Base-by-base conservation (phyloP, 2,797 vertebrate species). In the Chelidonichthys spinosus region DNA sequence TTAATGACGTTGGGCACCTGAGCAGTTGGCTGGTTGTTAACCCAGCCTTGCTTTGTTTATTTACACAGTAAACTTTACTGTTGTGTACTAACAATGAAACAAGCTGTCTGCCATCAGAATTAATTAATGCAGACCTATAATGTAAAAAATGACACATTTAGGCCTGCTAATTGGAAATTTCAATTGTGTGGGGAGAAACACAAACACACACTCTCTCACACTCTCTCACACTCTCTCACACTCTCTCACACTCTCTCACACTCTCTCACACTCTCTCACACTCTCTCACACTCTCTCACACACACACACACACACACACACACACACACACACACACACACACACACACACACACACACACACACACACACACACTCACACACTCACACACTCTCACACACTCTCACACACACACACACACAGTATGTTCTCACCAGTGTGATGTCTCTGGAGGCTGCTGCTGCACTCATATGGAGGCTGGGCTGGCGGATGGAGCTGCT, bases 401-500 rank as follows among this genome's bases (percentile, higher is more conserved):
- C n/a, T n/a, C n/a, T n/a, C 32, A 32, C 13, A 35, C 7, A 13
- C 13, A 46, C n/a, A 47, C 8, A 40, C 11, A 13, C 2, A 62
- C 5, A 6, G 15, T 46, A 4, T 61, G 5, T 7, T 36, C 93
- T 94, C 77, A 99, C 97, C 97, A 99, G 93, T 0, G 97, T 98
- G 88, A 99, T 99, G 87, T 99, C 97, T 63, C 97, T 93, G 59
- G 97, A 98, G 3, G 97, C 97, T 0, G 97, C 97, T 0, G 97
- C 97, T 0, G 97, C 97, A 4, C 97, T 98, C 97, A 98, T 98
- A 74, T 98, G 97, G 61, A 99, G 94, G 87, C 97, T 98, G 47
- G 97, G 97, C 90, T 98, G 97, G 65, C 97, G 97, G 79, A 98
- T 98, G 66, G 97, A 99, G 85, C 97, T 99, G 94, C 97, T 99